Conservation (phyloP, 2,797 vertebrate genomes). For the Emydoidea blandingii region DNA sequence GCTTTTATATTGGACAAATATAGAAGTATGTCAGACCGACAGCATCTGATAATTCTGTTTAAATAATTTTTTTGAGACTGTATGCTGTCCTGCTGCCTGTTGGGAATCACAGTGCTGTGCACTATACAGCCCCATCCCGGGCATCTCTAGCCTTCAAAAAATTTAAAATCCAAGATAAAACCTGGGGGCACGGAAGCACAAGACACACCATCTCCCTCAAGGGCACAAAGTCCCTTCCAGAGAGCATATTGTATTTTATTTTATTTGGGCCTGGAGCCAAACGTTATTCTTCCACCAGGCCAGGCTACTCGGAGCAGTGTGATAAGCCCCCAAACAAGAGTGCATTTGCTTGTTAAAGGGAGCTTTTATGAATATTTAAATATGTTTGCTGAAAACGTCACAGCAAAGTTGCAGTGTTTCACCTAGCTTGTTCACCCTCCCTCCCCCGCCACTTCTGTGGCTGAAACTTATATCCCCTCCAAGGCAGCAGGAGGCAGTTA, state of each 20-base stretch:
- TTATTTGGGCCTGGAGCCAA: not conserved
- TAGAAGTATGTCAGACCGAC: constrained; percentile 24
- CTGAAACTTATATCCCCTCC: constrained; percentile 52
- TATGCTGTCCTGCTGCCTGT: not conserved
- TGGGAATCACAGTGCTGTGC: constrained; percentile 5
- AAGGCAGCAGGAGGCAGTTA: constrained; percentile 56
- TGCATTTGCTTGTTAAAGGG: not conserved
- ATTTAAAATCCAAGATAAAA: constrained; percentile 14
- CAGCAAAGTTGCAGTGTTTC: not conserved
- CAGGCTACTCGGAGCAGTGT: not conserved
- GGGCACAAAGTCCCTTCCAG: not conserved
- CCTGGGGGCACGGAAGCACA: not conserved
- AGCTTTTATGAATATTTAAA: not conserved
- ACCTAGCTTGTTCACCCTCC: constrained; percentile 19
- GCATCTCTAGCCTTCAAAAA: not conserved
- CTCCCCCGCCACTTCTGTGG: constrained; percentile 26
- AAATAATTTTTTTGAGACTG: not conserved
- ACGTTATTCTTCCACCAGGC: not conserved
- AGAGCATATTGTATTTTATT: not conserved
- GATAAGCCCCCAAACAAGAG: not conserved
- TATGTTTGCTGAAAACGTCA: not conserved
- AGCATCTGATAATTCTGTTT: constrained; percentile 1
- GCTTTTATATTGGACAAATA: constrained; percentile 47
- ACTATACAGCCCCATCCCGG: not conserved
- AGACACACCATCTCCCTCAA: not conserved